Base-by-base conservation (phyloP, 2,113 vertebrate genomes). In the Hydrolagus affinis region DNA sequence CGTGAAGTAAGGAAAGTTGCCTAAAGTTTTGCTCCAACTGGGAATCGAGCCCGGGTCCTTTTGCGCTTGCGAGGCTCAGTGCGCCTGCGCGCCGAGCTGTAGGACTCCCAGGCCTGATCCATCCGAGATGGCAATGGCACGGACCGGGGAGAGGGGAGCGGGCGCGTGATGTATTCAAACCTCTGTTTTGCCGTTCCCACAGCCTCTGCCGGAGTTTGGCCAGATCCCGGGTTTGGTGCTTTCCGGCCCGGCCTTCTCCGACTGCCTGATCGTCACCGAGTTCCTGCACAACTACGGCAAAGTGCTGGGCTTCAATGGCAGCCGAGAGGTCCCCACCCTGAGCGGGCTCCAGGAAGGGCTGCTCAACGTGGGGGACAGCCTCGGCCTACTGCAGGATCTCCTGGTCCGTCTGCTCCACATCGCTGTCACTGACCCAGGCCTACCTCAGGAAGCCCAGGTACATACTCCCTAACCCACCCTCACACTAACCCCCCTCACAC, bases 241-340 rank as follows among this genome's bases (percentile, higher is more conserved):
- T 85, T 96, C 97, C 12, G 93, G 95, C 87, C 88, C 87, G 17
- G 94, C 95, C 64, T 98, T 99, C 88, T 94, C 96, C 3, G 91
- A 97, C 89, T 98, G 96, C 90, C 91, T 98, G 89, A 91, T 92
- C 3, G 93, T 96, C 15, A 93, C 98, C 74, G 97, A 98, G 88
- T 99, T 99, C 88, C 93, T 99, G 12, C 96, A 96, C 85, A 95
- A 94, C 87, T 98, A 97, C 0, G 97, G 97, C 85, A 97, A 95
- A 86, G 90, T 97, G 78, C 90, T 99, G 21, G 97, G 97, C 85
- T 92, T 99, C 9, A 93, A 97, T 86, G 91, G 94, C 0, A 90
- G 92, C 12, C 94, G 92, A 90, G 97, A 99, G 2, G 91, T 97
- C 66, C 97, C 97, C 87, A 97, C 94, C 87, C 92, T 99, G 11